Base-by-base conservation (phyloP, 2,888 invertebrate genomes). In the Pachymerium ferrugineum region DNA sequence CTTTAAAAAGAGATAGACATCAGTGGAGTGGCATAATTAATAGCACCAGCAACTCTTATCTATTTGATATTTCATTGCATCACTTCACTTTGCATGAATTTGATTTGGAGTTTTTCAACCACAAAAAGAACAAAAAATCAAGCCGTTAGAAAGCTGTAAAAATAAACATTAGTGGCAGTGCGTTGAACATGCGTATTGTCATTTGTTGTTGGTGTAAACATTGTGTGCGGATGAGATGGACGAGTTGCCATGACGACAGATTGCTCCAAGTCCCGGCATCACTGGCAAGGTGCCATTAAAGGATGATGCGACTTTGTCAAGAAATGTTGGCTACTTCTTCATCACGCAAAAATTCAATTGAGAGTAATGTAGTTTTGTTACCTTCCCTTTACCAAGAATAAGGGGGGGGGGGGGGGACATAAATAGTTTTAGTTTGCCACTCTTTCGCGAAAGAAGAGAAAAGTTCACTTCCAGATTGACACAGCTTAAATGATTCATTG, bases 291-390 rank as follows among this genome's bases (percentile, higher is more conserved):
- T 47, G 22, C 47, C 47, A 22, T 47, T 47, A 47, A n/a, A 47
- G 47, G 47, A 47, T 47, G 47, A 47, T 22, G 47, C 22, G 47
- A 47, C 19, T 47, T 22, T 47, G 47, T 47, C 47, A 47, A 47
- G 47, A 47, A 47, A 47, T 22, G 22, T 47, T 47, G 47, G 47
- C 47, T 47, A 47, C 47, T 22, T 47, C 47, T 47, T 47, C 47
- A 16, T 47, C 47, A 47, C 16, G 47, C 8, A 47, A 38, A 47
- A 47, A 47, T 47, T 47, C 47, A 47, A 47, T 47, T 47, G 47
- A 47, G 22, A 8, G 47, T 47, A 47, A 47, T 47, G 22, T 47
- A 22, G 47, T 47, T 47, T 47, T 22, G 16, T 47, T 47, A 47
- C 19, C 19, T 47, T n/a, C n/a, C n/a, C 47, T 22, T 47, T 22